Base-by-base conservation (phyloP, 1,140 invertebrate species). In the Diuraphis noxia region DNA sequence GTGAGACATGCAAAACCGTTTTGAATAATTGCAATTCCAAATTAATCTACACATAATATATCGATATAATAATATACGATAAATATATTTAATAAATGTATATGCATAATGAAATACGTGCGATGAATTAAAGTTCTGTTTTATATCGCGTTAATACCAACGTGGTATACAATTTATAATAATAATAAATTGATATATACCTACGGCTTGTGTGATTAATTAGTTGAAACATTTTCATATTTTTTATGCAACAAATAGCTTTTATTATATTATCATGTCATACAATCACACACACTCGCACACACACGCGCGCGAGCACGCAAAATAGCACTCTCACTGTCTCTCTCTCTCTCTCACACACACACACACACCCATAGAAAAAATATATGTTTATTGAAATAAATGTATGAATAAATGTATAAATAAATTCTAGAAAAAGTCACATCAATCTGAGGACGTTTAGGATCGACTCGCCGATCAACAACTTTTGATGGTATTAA, bases 21-120 rank as follows among this genome's bases (percentile, higher is more conserved):
- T n/a, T 72, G 56, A 72, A 72, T n/a, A 72, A 72, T 72, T 72
- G 56, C 56, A 17, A 72, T 72, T 72, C 30, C 30, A 72, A 72
- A 72, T 72, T 72, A 72, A 72, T 72, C 56, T n/a, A n/a, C 56
- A n/a, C 56, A 72, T 72, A 72, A 72, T 72, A 72, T 72, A n/a
- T 72, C n/a, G 30, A 72, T 72, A 72, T n/a, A 72, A 72, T 72
- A 72, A 72, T 72, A 72, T 2, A 72, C 30, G 30, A n/a, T 72
- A 72, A 72, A 72, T n/a, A 23, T 72, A 72, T 72, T n/a, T n/a
- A 72, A n/a, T n/a, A 72, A 72, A 5, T n/a, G n/a, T n/a, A 72
- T 52, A 72, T 17, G 17, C 30, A 72, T 72, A 72, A n/a, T 72
- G 6, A n/a, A n/a, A n/a, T 72, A 72, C 56, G 30, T n/a, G 17